Conservation (phyloP, 2,113 vertebrate species). For the Brachypodius melanocephalos region DNA sequence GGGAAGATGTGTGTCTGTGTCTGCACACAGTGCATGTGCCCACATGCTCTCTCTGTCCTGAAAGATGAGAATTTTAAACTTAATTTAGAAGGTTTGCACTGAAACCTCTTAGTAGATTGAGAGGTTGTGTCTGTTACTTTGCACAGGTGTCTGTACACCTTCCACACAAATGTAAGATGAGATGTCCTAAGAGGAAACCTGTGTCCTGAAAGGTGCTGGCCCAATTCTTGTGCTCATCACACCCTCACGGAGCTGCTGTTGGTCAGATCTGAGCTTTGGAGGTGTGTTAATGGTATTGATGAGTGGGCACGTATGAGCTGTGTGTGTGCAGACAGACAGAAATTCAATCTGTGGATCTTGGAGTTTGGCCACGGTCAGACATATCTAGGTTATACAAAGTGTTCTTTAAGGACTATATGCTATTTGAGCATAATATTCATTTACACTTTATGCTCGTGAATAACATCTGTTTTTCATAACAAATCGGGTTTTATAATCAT, state of each 20-base stretch:
- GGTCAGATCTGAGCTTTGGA: neutral
- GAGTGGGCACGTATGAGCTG: neutral
- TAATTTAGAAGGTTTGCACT: neutral
- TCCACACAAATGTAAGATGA: neutral
- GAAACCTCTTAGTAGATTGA: neutral
- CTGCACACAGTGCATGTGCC: neutral
- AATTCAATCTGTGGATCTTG: neutral
- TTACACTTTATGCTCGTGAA: neutral
- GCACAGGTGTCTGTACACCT: neutral
- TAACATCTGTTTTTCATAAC: conserved; percentile 52
- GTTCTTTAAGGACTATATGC: neutral
- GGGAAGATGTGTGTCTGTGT: neutral
- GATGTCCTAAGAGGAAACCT: neutral
- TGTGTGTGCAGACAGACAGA: neutral
- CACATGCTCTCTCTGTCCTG: neutral
- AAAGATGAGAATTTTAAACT: neutral
- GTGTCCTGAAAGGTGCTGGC: neutral
- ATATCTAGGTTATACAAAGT: neutral
- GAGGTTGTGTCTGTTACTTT: neutral
- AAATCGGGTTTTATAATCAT: conserved; percentile 35
- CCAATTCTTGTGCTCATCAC: neutral
- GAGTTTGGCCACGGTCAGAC: neutral
- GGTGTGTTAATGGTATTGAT: neutral
- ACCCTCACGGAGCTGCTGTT: neutral
- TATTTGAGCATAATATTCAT: neutral